Evolutionary conservation across 2,797 vertebrate genomes (phyloP), one percentile per base, ranked within the genome.

Genomic region (Helarctos malayanus): DNA sequence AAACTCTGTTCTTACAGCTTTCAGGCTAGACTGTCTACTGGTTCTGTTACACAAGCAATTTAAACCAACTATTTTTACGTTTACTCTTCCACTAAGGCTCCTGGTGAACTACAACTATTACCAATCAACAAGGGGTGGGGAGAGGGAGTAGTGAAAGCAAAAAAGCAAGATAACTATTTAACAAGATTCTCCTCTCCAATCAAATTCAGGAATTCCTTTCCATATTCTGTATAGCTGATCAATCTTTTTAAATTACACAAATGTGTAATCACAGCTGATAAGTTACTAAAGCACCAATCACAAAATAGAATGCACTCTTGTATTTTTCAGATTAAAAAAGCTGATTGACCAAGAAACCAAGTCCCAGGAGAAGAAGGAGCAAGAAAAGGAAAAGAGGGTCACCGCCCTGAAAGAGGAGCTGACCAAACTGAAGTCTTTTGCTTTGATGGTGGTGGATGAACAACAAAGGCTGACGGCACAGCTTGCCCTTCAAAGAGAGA

Each of bases 381-480:
- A 99, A 96, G 99, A 99, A 97, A 99, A 98, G 98, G 99, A 98
- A 93, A 99, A 98, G 94, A 99, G 99, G 98, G 98, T 99, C 95
- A 73, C 95, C 4, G 98, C 98, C 93, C 98, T 99, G 93, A 99
- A 99, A 98, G 99, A 99, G 92, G 99, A 99, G 98, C 97, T 99
- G 96, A 99, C 99, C 94, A 99, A 99, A 98, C 99, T 99, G 87
- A 99, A 99, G 98, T 99, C 99, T 3, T 99, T 99, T 98, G 99
- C 99, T 84, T 99, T 99, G 98, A 99, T 99, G 99, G 99, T 99
- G 35, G 99, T 99, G 35, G 99, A 99, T 88, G 99, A 99, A 99
- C 99, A 99, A 97, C 99, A 99, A 98, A 99, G 98, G 96, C 99
- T 99, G 90, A 99, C 99, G 0, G 99, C 99, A 97, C 99, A 99